These are phyloP conservation scores for Heliconius hortense DNA, from an alignment of 2,888 invertebrate genomes.

Conservation along the genomic window DNA sequence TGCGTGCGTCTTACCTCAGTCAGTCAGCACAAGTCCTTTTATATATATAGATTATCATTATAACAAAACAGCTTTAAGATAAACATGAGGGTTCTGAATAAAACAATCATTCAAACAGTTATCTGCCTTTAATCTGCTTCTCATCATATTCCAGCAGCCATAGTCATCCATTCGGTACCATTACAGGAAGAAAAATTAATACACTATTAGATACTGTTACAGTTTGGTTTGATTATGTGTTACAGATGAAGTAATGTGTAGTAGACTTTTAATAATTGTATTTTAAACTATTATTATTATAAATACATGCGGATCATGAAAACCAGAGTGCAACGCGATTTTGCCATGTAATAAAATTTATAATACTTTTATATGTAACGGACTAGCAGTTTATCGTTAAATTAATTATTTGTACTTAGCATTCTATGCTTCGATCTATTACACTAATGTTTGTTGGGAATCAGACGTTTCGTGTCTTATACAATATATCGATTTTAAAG, in stretches of 20 bases:
- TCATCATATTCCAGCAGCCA: conserved; percentile 79
- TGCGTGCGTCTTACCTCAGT: no score
- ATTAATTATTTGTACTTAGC: conserved; percentile 79
- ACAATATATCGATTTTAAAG: conserved; percentile 45
- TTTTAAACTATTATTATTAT: conserved; percentile 74
- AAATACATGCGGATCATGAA: conserved; percentile 78
- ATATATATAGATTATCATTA: not conserved
- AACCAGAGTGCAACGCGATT: conserved; percentile 79
- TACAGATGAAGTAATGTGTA: conserved; percentile 80
- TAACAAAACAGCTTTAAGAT: not conserved
- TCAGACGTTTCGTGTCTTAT: conserved; percentile 64
- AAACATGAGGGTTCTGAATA: conserved; percentile 49
- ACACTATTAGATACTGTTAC: conserved; percentile 79
- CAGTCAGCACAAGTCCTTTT: no score
- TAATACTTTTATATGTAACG: conserved; percentile 64
- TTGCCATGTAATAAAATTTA: conserved; percentile 62
- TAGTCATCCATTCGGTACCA: conserved; percentile 79
- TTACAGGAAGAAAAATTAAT: conserved; percentile 81
- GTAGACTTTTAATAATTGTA: conserved; percentile 70
- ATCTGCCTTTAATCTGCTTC: conserved; percentile 81
- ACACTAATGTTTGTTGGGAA: conserved; percentile 76
- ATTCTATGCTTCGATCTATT: conserved; percentile 76
- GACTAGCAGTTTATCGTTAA: conserved; percentile 78
- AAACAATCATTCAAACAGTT: conserved; percentile 80
- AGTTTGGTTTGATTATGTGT: conserved; percentile 81